A percentile compares a stretch with the other conserved stretches of the same genome.
These are phyloP conservation scores for Panzeria rudis DNA, from an alignment of 2,888 invertebrate genomes.

Conservation along the genomic window DNA sequence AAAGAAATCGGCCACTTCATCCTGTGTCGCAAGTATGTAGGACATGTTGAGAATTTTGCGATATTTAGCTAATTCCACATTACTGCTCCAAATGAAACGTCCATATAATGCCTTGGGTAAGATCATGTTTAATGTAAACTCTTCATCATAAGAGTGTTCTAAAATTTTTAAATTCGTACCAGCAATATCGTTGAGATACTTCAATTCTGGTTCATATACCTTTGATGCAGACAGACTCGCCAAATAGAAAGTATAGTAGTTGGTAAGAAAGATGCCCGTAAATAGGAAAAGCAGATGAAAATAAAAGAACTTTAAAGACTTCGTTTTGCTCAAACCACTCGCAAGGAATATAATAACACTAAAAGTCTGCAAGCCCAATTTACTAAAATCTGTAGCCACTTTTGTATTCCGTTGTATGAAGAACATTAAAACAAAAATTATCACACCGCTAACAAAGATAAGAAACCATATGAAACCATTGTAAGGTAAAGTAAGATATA, in stretches of 20 bases:
- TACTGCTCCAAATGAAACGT: constrained; percentile 70
- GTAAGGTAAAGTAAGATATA: constrained; percentile 37
- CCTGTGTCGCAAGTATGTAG: constrained; percentile 72
- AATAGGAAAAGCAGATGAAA: constrained; percentile 36
- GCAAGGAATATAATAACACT: constrained; percentile 30
- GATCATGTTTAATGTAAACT: neutral
- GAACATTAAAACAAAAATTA: neutral
- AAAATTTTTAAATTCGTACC: constrained; percentile 33
- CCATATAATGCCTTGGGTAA: constrained; percentile 63
- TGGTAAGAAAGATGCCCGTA: constrained; percentile 48
- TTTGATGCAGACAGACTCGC: constrained; percentile 38
- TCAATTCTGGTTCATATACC: constrained; percentile 28
- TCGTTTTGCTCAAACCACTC: neutral
- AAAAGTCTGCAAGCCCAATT: constrained; percentile 15
- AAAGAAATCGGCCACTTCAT: constrained; percentile 74
- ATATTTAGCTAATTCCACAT: constrained; percentile 61
- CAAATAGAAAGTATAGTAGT: constrained; percentile 28
- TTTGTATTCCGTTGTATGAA: neutral
- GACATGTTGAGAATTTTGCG: constrained; percentile 73
- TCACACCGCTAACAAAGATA: neutral
- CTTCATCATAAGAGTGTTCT: constrained; percentile 5
- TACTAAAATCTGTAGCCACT: neutral
- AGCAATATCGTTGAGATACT: constrained; percentile 8
- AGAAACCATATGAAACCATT: constrained; percentile 25
- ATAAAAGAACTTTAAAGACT: neutral